Base-by-base conservation (phyloP, 1,140 invertebrate genomes). In the Melipona quadrifasciata region DNA sequence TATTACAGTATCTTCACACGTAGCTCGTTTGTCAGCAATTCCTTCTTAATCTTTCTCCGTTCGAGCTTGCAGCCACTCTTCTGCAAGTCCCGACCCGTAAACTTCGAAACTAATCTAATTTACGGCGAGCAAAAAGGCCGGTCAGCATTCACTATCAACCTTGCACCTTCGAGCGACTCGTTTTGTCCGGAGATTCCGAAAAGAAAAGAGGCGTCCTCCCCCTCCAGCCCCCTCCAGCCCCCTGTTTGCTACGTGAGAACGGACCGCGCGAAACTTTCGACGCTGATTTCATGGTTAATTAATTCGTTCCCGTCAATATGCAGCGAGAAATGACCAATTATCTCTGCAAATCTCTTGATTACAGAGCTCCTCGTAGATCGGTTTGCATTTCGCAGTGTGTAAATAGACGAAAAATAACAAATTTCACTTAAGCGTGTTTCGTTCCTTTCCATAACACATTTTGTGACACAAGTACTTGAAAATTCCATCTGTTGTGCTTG, bases 71-170 rank as follows among this genome's bases (percentile, higher is more conserved):
- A 82, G 65, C 84, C 73, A 67, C 72, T 76, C 27, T 27, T 77
- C 57, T 47, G 47, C 71, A 65, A 58, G 72, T 76, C 80, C 34
- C 67, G 47, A 8, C 31, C 64, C 72, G 79, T 86, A 86, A 86
- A 86, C 80, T 86, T 82, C 80, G 84, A 86, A 86, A 82, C 84
- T 86, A 86, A 86, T 86, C 84, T 86, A 82, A 86, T 86, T 86
- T 86, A 86, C 80, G 72, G 51, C 24, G 53, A 81, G 80, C 72
- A 82, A 86, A 86, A 86, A 70, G 79, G 58, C 65, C 39, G 77
- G 82, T 70, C 82, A 73, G 82, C 82, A 84, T 84, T 84, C 82
- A 57, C 68, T 68, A 84, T 84, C 82, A 73, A 72, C 76, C 76
- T 84, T 84, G 82, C 82, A 84, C 82, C 82, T 84, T 21, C 67